These are phyloP conservation scores for Pitangus sulphuratus DNA, from an alignment of 2,797 vertebrate species.

Conservation along the genomic window DNA sequence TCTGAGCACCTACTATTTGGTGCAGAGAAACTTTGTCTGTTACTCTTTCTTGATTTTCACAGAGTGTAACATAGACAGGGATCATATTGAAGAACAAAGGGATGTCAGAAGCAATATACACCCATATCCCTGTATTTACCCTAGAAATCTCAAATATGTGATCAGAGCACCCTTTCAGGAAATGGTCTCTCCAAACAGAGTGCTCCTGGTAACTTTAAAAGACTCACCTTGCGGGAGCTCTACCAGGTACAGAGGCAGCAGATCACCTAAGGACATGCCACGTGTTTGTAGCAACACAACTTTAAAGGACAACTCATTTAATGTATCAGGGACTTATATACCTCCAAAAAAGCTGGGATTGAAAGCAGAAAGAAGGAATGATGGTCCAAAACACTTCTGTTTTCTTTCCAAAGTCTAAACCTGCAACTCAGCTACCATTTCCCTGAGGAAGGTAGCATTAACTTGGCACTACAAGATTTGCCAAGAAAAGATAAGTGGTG, in stretches of 20 bases:
- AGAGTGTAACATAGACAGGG: background rate
- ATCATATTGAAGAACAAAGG: background rate
- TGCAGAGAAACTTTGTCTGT: background rate
- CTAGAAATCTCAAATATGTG: background rate
- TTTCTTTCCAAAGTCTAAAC: background rate
- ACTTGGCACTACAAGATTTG: background rate
- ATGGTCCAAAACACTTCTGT: background rate
- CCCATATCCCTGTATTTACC: background rate
- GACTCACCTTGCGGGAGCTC: background rate
- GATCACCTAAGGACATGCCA: background rate
- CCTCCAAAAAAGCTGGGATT: background rate
- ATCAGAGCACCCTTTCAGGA: background rate
- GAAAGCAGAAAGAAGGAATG: background rate
- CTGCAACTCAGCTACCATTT: background rate
- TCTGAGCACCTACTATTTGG: background rate
- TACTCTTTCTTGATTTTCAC: background rate
- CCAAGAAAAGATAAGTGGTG: background rate
- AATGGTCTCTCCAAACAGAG: background rate
- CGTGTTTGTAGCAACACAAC: background rate
- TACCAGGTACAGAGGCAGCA: background rate
- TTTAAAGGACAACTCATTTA: background rate
- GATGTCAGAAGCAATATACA: background rate
- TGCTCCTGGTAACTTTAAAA: background rate
- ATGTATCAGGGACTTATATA: accelerated
- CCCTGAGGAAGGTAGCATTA: background rate